Conservation (phyloP, 2,113 vertebrate species). For the Chamaetylas fuelleborni region DNA sequence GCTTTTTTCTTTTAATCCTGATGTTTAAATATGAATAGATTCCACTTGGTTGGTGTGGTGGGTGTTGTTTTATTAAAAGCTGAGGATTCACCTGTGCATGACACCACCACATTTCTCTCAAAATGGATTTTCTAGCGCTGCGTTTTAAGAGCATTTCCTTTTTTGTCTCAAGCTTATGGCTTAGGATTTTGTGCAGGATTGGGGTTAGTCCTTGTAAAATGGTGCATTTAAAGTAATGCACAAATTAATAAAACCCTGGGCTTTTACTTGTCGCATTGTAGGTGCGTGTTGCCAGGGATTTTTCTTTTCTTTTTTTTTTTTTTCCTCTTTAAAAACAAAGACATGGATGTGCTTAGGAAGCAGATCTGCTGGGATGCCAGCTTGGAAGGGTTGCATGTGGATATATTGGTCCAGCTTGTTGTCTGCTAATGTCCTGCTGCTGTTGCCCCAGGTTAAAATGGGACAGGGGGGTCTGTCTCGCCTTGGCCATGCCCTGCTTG, state of each 20-base stretch:
- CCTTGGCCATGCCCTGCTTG: background rate
- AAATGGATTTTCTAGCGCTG: background rate
- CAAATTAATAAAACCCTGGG: conserved; percentile 39
- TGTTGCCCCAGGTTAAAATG: background rate
- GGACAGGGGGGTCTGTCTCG: background rate
- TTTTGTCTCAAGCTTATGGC: conserved; percentile 47
- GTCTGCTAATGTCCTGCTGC: background rate
- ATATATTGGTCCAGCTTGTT: background rate
- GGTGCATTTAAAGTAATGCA: conserved; percentile 15
- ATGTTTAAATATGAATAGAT: conserved; percentile 4
- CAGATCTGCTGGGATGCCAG: background rate
- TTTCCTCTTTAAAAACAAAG: background rate
- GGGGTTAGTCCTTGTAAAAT: conserved; percentile 36
- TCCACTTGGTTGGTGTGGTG: background rate
- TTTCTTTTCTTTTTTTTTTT: background rate
- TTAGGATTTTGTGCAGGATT: conserved; percentile 62
- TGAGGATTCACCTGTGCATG: background rate
- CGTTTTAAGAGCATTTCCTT: conserved; percentile 34
- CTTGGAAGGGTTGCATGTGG: background rate
- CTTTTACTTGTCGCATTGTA: background rate
- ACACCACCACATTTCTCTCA: background rate
- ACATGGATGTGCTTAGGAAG: background rate
- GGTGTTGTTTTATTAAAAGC: background rate
- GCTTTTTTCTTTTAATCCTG: background rate
- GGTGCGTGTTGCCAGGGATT: background rate